A percentile compares a stretch with the other conserved stretches of the same genome.
Evolutionary conservation across 2,888 invertebrate species (phyloP).

Genomic region (Tanypteryx hageni): DNA sequence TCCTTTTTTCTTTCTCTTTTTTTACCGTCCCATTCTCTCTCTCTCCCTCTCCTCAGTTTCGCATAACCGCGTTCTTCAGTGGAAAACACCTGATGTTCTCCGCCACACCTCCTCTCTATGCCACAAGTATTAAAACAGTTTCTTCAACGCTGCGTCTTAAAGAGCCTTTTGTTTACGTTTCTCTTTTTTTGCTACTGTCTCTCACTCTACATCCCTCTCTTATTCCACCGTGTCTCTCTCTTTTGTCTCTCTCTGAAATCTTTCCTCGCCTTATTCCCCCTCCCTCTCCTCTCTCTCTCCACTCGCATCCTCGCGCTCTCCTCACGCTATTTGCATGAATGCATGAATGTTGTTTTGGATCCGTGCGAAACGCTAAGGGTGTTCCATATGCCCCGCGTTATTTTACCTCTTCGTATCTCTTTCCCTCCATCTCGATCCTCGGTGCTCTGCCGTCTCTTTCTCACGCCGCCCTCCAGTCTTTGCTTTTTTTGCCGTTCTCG

Average conservation of each 20-base stretch:
- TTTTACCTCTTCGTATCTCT: background rate
- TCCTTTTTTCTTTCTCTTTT: background rate
- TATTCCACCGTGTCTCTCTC: background rate
- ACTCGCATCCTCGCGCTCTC: background rate
- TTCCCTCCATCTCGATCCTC: background rate
- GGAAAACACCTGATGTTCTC: constrained; percentile 24
- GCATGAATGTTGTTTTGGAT: constrained; percentile 36
- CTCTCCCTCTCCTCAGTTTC: constrained; percentile 24
- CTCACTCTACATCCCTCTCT: background rate
- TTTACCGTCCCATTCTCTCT: background rate
- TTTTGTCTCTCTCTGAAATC: background rate
- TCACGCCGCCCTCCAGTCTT: background rate
- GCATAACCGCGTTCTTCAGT: background rate
- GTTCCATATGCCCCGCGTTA: background rate
- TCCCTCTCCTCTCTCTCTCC: constrained; percentile 10
- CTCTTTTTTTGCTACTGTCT: background rate
- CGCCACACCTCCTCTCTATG: background rate
- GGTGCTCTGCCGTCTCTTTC: background rate
- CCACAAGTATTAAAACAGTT: background rate
- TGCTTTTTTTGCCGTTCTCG: background rate
- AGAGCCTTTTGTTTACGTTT: background rate
- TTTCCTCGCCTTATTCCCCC: background rate
- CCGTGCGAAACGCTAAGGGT: background rate
- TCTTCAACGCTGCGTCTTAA: background rate
- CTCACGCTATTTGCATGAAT: constrained; percentile 47